A percentile compares a stretch with the other conserved stretches of the same genome.
phyloP scores from a whole-genome alignment of 2,888 invertebrate species.

The Polydrusus pterygomalis region DNA sequence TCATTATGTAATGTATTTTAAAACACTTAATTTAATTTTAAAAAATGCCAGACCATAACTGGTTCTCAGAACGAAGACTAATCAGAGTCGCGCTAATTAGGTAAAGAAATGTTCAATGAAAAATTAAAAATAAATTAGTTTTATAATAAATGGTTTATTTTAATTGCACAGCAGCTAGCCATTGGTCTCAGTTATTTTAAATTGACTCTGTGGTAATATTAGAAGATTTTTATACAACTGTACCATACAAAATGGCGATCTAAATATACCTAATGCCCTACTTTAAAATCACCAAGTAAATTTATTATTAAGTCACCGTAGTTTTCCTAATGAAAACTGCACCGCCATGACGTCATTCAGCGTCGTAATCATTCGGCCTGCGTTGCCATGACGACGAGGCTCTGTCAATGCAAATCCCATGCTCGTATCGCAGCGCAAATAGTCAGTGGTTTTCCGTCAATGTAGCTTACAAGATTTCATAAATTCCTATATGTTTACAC shows the following conservation, averaged over 20 bases:
- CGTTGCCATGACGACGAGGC: constrained; percentile 42
- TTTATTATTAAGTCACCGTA: constrained; percentile 27
- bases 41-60: too few relatives aligned
- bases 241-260: background rate
- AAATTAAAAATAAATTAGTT: too few relatives aligned
- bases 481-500: too few relatives aligned
- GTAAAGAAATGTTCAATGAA: too few relatives aligned
- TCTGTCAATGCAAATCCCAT: constrained; percentile 45
- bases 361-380: constrained; percentile 44
- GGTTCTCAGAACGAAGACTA: too few relatives aligned
- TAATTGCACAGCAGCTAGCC: too few relatives aligned
- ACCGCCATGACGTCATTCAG: constrained; percentile 43
- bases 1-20: too few relatives aligned
- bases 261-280: constrained; percentile 25
- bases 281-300: constrained; percentile 12
- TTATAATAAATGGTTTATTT: too few relatives aligned
- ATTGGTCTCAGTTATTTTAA: too few relatives aligned
- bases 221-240: background rate
- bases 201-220: background rate
- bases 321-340: constrained; percentile 44
- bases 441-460: constrained; percentile 25
- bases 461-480: too few relatives aligned
- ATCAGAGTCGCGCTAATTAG: too few relatives aligned
- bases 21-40: too few relatives aligned
- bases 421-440: constrained; percentile 31